These are phyloP conservation scores for Nomada fabriciana DNA, from an alignment of 2,888 invertebrate species.

Conservation along the genomic window DNA sequence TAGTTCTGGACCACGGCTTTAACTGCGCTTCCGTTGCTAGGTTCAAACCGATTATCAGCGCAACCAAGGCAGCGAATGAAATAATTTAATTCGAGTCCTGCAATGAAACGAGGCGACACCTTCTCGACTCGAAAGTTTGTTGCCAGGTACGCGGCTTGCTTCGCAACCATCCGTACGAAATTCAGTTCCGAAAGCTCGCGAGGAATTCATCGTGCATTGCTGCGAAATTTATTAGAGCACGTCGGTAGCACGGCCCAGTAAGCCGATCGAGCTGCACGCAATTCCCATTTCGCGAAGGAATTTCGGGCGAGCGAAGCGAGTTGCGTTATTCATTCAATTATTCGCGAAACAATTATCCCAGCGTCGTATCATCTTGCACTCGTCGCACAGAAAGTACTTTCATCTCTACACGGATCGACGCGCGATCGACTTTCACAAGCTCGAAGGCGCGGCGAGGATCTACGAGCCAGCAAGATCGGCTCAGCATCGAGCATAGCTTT, in stretches of 20 bases:
- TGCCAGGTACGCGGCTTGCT: background rate
- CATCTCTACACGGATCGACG: no score
- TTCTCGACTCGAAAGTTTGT: background rate
- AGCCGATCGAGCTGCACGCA: background rate
- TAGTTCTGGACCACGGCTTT: background rate
- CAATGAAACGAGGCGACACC: background rate
- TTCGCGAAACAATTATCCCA: background rate
- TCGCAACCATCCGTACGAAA: slow-evolving; percentile 23
- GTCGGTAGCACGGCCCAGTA: slow-evolving; percentile 60
- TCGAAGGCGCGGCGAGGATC: no score
- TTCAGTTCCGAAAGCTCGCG: slow-evolving; percentile 12
- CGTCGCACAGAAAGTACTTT: background rate
- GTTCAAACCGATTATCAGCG: background rate
- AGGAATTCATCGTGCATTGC: background rate
- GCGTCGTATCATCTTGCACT: background rate
- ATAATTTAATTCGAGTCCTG: background rate
- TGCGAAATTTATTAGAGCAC: slow-evolving; percentile 65
- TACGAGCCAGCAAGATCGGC: no score
- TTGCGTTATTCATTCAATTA: background rate
- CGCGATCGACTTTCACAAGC: no score
- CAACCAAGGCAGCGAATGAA: background rate
- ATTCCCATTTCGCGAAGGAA: slow-evolving; percentile 15
- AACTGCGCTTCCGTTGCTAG: background rate
- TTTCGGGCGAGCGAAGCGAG: background rate
- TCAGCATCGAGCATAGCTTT: no score